Conservation (phyloP, 2,797 vertebrate genomes). For the Adelosebastes latens region DNA sequence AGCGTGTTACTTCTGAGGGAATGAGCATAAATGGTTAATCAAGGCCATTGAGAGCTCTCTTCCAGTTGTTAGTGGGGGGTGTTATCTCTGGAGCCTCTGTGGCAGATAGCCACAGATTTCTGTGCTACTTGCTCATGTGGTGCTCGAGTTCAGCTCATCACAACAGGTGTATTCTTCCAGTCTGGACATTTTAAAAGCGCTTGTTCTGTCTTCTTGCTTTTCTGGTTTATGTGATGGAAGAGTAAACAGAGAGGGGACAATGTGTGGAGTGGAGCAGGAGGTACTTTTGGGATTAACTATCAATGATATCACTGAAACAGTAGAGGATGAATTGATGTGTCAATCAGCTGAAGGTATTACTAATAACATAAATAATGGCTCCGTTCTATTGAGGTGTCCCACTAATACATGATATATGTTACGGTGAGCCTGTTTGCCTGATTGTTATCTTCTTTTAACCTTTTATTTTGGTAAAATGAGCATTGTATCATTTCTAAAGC, state of each 20-base stretch:
- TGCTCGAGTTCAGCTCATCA: conserved; percentile 36
- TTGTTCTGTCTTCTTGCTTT: conserved; percentile 13
- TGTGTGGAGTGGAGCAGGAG: conserved; percentile 5
- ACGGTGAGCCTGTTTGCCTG: background rate
- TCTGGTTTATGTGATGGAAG: conserved; percentile 11
- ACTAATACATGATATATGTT: background rate
- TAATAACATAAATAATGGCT: conserved; percentile 13
- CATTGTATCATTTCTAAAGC: background rate
- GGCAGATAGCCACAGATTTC: conserved; percentile 36
- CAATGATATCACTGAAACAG: background rate
- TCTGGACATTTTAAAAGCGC: conserved; percentile 31
- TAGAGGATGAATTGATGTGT: background rate
- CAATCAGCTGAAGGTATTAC: background rate
- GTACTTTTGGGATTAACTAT: background rate
- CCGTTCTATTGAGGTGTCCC: conserved; percentile 7
- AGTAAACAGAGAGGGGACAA: conserved; percentile 1
- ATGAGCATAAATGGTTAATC: conserved; percentile 66
- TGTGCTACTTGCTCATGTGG: conserved; percentile 11
- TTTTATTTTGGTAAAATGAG: background rate
- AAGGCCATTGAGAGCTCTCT: conserved; percentile 49
- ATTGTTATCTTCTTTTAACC: background rate
- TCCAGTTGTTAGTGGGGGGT: conserved; percentile 26
- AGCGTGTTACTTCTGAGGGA: conserved; percentile 44
- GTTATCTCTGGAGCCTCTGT: conserved; percentile 15
- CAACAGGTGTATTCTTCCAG: conserved; percentile 49